A percentile compares a stretch with the other conserved stretches of the same genome.
Conservation (phyloP, 2,113 vertebrate species). For the Empidonax alnorum region DNA sequence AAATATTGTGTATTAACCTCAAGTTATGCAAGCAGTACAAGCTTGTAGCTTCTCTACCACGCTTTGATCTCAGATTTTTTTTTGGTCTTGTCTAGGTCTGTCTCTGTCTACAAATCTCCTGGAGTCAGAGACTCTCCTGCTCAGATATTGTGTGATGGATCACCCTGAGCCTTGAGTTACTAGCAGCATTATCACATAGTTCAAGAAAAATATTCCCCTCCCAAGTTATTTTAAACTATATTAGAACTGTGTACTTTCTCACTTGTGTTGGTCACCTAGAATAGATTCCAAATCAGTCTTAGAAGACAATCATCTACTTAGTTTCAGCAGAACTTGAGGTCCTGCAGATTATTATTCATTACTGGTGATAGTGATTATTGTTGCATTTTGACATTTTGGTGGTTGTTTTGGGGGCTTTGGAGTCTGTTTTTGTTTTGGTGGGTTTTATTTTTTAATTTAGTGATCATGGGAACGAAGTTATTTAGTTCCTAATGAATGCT, state of each 20-base stretch:
- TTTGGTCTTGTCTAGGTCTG: not conserved
- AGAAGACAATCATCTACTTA: not conserved
- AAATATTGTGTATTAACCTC: slow-evolving; percentile 1
- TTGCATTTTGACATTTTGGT: not conserved
- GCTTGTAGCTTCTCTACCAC: not conserved
- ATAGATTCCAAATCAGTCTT: not conserved
- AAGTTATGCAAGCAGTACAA: not conserved
- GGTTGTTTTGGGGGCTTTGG: not conserved
- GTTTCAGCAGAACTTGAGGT: not conserved
- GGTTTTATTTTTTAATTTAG: not conserved
- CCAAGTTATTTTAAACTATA: not conserved
- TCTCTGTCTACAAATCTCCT: not conserved
- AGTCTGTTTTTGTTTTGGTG: too few relatives aligned
- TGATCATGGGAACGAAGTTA: not conserved
- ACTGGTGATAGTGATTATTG: not conserved
- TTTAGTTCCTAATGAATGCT: not conserved
- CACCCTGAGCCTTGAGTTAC: not conserved
- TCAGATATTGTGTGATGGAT: not conserved
- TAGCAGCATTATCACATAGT: not conserved
- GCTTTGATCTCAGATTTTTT: not conserved
- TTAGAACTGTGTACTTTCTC: not conserved
- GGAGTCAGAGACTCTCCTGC: not conserved
- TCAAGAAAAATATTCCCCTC: not conserved
- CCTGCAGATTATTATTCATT: not conserved
- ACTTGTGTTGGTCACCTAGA: not conserved